phyloP scores from a whole-genome alignment of 2,113 vertebrate genomes.

The Malurus melanocephalus region DNA sequence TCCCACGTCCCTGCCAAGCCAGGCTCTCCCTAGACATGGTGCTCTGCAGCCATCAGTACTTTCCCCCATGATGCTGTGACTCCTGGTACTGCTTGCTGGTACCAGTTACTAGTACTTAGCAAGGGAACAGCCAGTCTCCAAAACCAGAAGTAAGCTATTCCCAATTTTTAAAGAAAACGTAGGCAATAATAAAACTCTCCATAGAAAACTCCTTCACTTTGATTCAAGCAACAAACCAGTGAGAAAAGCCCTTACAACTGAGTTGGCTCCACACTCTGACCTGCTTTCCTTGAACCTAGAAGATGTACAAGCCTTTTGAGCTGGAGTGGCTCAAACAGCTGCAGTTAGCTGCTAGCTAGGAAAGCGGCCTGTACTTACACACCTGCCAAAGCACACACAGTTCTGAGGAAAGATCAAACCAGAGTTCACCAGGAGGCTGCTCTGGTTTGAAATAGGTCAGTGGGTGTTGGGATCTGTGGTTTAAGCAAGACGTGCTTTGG shows the following conservation, averaged over 20 bases:
- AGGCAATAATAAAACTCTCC: neutral
- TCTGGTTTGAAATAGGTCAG: slow-evolving; percentile 20
- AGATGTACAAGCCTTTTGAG: neutral
- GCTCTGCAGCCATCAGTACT: neutral
- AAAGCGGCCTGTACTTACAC: neutral
- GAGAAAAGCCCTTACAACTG: neutral
- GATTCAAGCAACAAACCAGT: neutral
- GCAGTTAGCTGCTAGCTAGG: neutral
- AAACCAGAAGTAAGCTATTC: accelerated
- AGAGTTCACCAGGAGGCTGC: slow-evolving; percentile 13
- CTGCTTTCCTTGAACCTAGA: neutral
- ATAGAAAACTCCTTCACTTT: neutral
- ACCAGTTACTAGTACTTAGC: no score
- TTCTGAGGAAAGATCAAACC: neutral
- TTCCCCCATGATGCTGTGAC: neutral
- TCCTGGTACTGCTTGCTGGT: neutral
- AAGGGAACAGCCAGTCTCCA: neutral
- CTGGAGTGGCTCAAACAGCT: neutral
- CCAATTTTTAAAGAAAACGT: neutral
- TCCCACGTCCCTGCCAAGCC: neutral
- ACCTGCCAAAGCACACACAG: neutral
- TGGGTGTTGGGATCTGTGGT: neutral
- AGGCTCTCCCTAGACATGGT: neutral
- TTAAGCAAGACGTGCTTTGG: neutral
- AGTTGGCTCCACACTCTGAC: neutral